Conservation (phyloP, 2,888 invertebrate genomes). For the Epinotia ramella region DNA sequence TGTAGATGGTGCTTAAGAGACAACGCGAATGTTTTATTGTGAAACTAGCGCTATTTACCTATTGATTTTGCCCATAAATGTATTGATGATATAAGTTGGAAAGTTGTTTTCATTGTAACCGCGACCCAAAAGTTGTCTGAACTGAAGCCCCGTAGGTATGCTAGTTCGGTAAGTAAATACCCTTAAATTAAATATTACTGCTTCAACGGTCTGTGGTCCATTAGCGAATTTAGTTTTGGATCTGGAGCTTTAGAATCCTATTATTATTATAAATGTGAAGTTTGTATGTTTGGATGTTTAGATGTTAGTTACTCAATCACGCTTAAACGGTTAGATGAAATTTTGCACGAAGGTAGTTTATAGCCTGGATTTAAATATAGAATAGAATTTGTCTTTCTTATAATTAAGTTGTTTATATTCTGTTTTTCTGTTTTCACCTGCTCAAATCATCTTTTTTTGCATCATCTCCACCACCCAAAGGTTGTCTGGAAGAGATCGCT, state of each 20-base stretch:
- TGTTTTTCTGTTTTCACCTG: too few relatives aligned
- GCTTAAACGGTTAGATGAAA: too few relatives aligned
- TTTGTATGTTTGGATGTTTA: too few relatives aligned
- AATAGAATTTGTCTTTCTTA: too few relatives aligned
- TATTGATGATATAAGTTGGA: conserved; percentile 33
- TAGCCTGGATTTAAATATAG: too few relatives aligned
- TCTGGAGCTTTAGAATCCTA: conserved; percentile 9
- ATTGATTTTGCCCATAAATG: conserved; percentile 50
- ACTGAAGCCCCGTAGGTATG: conserved; percentile 10
- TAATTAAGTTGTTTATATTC: too few relatives aligned
- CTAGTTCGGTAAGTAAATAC: conserved; percentile 32
- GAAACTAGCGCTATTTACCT: conserved; percentile 27
- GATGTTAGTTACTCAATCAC: too few relatives aligned
- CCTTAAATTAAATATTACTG: conserved; percentile 38
- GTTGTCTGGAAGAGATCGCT: too few relatives aligned
- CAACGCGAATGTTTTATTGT: conserved; percentile 25
- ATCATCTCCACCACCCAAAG: too few relatives aligned
- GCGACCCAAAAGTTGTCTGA: conserved; percentile 38
- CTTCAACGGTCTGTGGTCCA: conserved; percentile 14
- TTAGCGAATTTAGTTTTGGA: conserved; percentile 29
- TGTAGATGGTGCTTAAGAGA: background rate
- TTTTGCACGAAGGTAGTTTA: too few relatives aligned
- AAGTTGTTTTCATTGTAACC: conserved; percentile 38
- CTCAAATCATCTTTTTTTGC: too few relatives aligned
- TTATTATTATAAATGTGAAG: too few relatives aligned